These are phyloP conservation scores for Neuroterus valhalla DNA, from an alignment of 1,140 invertebrate genomes.

Conservation along the genomic window DNA sequence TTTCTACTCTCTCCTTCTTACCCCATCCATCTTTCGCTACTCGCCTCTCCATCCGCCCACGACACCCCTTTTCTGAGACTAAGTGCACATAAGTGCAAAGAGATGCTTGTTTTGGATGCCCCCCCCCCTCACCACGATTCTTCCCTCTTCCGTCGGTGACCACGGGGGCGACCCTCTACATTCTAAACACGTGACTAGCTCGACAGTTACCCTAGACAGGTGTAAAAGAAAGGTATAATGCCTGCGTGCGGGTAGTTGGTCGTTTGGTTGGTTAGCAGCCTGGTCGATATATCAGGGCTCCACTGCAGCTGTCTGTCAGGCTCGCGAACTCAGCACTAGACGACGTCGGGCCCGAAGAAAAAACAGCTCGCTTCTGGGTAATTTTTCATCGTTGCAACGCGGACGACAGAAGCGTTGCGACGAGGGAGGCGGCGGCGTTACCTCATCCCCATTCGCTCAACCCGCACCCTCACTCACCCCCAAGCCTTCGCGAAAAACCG, in stretches of 20 bases:
- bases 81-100: too few species aligned
- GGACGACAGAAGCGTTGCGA: conserved; percentile 66
- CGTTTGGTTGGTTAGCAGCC: conserved; percentile 58
- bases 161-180: conserved; percentile 38
- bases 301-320: conserved; percentile 73
- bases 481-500: conserved; percentile 46
- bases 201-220: not conserved
- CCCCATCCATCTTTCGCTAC: not conserved
- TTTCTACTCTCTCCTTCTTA: not conserved
- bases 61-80: too few species aligned
- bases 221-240: conserved; percentile 4
- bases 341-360: conserved; percentile 56
- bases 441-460: conserved; percentile 45
- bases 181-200: not conserved
- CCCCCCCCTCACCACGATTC: not conserved
- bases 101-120: not conserved
- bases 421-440: conserved; percentile 28
- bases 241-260: conserved; percentile 56
- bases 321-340: conserved; percentile 61
- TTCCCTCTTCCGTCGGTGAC: conserved; percentile 27
- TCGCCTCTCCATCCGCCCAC: not conserved
- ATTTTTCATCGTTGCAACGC: conserved; percentile 72
- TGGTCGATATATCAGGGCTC: conserved; percentile 74
- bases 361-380: conserved; percentile 68
- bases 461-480: conserved; percentile 31